phyloP scores from a whole-genome alignment of 2,888 invertebrate genomes.

The Lymantria monacha region DNA sequence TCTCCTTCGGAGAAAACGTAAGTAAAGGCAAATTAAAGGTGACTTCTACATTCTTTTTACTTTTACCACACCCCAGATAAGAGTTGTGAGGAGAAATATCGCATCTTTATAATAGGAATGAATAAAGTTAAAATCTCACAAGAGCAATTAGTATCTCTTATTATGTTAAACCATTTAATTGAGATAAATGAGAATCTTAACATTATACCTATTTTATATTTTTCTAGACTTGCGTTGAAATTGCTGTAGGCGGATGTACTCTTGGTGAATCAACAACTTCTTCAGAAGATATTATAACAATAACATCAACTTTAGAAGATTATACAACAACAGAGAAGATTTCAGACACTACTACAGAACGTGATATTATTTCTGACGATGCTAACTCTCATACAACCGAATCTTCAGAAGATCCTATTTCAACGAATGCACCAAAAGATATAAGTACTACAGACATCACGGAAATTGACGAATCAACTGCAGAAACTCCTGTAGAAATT shows the following conservation, averaged over 20 bases:
- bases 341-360: neutral
- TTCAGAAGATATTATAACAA: neutral
- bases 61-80: too few relatives aligned
- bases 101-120: too few relatives aligned
- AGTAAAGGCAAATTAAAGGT: too few relatives aligned
- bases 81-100: too few relatives aligned
- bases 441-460: neutral
- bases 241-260: slow-evolving; percentile 23
- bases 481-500: slow-evolving; percentile 1
- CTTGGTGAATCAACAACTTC: slow-evolving; percentile 13
- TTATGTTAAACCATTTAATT: too few relatives aligned
- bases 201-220: neutral
- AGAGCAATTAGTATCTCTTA: too few relatives aligned
- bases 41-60: too few relatives aligned
- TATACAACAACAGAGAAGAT: neutral
- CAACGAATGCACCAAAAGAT: neutral
- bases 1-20: too few relatives aligned
- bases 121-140: too few relatives aligned
- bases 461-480: slow-evolving; percentile 6
- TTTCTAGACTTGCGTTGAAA: slow-evolving; percentile 15
- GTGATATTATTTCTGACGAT: neutral
- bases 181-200: too few relatives aligned
- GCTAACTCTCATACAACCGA: neutral
- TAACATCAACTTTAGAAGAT: neutral
- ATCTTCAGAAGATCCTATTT: neutral